Evolutionary conservation across 2,888 invertebrate species (phyloP), one percentile per base, ranked within the genome.

Genomic region (Cyclophora punctaria): DNA sequence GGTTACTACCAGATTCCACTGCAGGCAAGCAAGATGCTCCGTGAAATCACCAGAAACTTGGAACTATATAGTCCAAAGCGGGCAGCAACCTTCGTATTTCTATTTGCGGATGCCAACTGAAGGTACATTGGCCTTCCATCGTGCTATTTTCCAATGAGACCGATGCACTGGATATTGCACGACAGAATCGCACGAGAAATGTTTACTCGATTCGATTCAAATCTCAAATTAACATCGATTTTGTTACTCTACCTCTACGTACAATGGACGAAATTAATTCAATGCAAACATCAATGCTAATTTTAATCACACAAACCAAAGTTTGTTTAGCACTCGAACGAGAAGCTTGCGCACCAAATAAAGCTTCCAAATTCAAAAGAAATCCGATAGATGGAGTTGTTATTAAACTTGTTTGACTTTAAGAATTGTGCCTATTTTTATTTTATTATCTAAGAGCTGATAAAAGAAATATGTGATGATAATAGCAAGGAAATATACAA

Each of bases 51-150:
- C 64, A 70, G 64, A 64, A 68, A 70, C 62, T 62, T 69, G 64
- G 64, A 69, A 71, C 63, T 58, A 73, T 75, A 76, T 79, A 77
- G 74, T 72, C 77, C 75, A 75, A 78, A 79, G 77, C 78, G 75
- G 79, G 78, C 77, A 77, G 79, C 75, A 78, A 83, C 78, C 78
- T 80, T 80, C 78, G 71, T 63, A 58, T 62, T 75, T 77, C 86
- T 86, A 86, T 86, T 86, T 86, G 78, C 64, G 80, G 79, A 73
- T 69, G 64, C 69, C 71, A 69, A 68, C 69, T 67, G 72, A 62
- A 73, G 71, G 83, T 84, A 78, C 84, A 69, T 85, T 83, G 83
- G 84, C 86, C 84, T 83, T 81, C 79, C 77, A 73, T 60, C 65
- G 73, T 71, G 77, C 78, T 76, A 74, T 81, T 80, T 81, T 80